Percentiles rank a stretch among this genome's conserved stretches.
phyloP scores from a whole-genome alignment of 2,113 vertebrate genomes.

The Patagioenas fasciata region DNA sequence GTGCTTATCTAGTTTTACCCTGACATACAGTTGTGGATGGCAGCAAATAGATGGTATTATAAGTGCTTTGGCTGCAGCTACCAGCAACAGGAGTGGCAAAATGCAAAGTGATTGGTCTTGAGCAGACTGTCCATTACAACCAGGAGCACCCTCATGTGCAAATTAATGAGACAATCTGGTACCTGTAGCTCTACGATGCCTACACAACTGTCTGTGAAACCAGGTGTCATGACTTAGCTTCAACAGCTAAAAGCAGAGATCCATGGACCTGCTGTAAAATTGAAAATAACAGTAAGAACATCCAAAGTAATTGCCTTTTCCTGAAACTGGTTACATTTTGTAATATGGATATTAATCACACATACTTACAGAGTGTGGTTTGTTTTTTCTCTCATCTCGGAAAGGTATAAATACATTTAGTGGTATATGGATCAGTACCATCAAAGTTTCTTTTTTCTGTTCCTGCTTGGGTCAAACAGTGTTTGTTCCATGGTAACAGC shows the following conservation, averaged over 20 bases:
- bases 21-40: neutral
- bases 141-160: neutral
- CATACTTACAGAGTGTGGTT: neutral
- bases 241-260: neutral
- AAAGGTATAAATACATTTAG: neutral
- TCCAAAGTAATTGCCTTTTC: neutral
- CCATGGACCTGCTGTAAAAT: neutral
- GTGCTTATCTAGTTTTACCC: neutral
- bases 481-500: neutral
- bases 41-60: slow-evolving; percentile 2
- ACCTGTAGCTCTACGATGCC: neutral
- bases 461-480: neutral
- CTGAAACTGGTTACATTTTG: neutral
- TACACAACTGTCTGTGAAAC: neutral
- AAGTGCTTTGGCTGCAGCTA: neutral
- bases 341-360: neutral
- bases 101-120: slow-evolving; percentile 11
- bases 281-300: neutral
- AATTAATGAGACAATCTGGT: neutral
- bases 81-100: neutral
- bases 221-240: neutral
- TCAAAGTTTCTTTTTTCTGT: neutral
- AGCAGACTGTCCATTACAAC: neutral
- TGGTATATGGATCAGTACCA: neutral
- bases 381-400: neutral